A percentile compares a stretch with the other conserved stretches of the same genome.
These are phyloP conservation scores for Notothenia coriiceps DNA, from an alignment of 2,113 vertebrate species.

Conservation along the genomic window DNA sequence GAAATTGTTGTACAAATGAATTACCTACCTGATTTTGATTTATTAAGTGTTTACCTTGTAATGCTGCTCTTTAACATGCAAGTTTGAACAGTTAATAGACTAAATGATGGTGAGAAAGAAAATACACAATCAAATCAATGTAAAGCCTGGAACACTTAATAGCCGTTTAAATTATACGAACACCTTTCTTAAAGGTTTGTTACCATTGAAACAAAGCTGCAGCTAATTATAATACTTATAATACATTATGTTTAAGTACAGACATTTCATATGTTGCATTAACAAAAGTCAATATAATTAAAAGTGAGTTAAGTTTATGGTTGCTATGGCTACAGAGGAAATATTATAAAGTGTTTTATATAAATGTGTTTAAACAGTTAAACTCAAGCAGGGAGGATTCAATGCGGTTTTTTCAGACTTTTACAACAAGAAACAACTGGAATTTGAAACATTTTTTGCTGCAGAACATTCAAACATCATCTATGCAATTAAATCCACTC, in stretches of 20 bases:
- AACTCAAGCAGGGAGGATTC: too few relatives aligned
- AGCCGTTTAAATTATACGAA: not conserved
- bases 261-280: not conserved
- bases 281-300: too few relatives aligned
- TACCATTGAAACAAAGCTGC: conserved; percentile 13
- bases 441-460: not conserved
- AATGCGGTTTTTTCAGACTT: not conserved
- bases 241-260: not conserved
- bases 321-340: not conserved
- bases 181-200: not conserved
- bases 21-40: too few relatives aligned
- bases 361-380: not conserved
- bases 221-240: not conserved
- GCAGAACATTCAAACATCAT: not conserved
- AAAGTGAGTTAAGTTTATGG: not conserved
- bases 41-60: too few relatives aligned
- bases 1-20: too few relatives aligned
- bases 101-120: not conserved
- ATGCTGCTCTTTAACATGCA: too few relatives aligned
- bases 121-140: not conserved
- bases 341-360: not conserved
- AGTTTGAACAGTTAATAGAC: not conserved
- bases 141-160: not conserved
- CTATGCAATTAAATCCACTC: not conserved
- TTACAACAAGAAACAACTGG: not conserved